Conservation (phyloP, 2,888 invertebrate species). For the Crioceris asparagi region DNA sequence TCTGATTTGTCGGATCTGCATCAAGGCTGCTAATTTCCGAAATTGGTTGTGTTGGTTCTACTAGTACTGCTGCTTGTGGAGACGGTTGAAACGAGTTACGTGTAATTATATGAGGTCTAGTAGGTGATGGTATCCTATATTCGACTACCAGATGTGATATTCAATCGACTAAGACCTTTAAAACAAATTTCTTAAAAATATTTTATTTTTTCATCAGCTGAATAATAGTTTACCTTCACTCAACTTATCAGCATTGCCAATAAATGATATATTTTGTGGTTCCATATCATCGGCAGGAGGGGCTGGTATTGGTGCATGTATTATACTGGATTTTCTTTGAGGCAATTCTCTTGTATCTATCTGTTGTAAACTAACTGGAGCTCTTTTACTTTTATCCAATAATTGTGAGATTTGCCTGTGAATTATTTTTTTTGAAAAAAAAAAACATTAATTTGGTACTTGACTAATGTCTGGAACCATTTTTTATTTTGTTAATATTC, state of each 20-base stretch:
- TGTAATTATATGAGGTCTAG: conserved; percentile 61
- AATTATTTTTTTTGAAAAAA: too few relatives aligned
- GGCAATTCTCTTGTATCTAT: conserved; percentile 32
- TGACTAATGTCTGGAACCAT: too few relatives aligned
- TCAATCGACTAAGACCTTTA: conserved; percentile 60
- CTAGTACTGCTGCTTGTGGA: conserved; percentile 18
- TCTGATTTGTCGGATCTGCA: conserved; percentile 48
- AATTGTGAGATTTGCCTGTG: conserved; percentile 43
- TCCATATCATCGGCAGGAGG: conserved; percentile 80
- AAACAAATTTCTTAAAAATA: too few relatives aligned
- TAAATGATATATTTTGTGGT: conserved; percentile 87
- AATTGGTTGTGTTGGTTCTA: conserved; percentile 23
- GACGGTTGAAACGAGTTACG: conserved; percentile 57
- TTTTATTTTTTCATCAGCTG: too few relatives aligned
- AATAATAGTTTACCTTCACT: conserved; percentile 26
- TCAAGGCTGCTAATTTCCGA: conserved; percentile 41
- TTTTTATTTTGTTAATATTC: too few relatives aligned
- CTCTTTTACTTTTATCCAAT: conserved; percentile 33
- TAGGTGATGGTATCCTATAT: conserved; percentile 87
- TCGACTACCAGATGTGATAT: conserved; percentile 78
- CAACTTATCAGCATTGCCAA: conserved; percentile 50
- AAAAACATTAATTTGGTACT: too few relatives aligned
- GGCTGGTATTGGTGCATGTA: conserved; percentile 51
- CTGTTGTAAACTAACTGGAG: conserved; percentile 44
- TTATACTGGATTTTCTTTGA: conserved; percentile 32